Evolutionary conservation across 1,140 invertebrate species (phyloP), one percentile per base, ranked within the genome.

Genomic region (Drosophila auraria): DNA sequence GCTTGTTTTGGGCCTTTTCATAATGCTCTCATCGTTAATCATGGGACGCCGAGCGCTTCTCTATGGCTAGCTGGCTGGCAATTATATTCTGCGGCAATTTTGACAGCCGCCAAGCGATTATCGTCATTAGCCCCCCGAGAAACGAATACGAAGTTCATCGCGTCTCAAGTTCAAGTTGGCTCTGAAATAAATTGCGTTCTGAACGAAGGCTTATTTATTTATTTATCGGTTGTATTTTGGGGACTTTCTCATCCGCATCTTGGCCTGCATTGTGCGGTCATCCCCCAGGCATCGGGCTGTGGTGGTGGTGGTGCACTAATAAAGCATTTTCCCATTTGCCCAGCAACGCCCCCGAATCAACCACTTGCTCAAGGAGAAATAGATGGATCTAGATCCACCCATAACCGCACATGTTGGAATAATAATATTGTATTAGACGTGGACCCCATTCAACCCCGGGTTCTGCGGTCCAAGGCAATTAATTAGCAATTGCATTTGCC

Each of bases 401-500:
- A 79, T 72, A 79, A 60, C 68, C 84, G 53, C 83, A 89, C 82
- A 89, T 89, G 86, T 86, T 82, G 86, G 86, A 89, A 90, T 89
- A 89, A 89, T 89, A 89, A 90, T 89, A 79, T 84, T 90, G 82
- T 82, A 56, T 71, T 58, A 61, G 77, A 65, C 86, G 90, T 84
- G 84, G 80, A 86, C 84, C 84, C 60, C 49, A 59, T 57, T 57
- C 54, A 40, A 51, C 36, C 25, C 61, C 42, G 25, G 54, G 54
- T 63, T 59, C 8, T 23, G 17, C 25, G 50, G 42, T 57, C 64
- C 66, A 50, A 40, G 49, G 83, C 89, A 91, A 91, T 91, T 91
- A 91, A 91, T 91, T 91, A 91, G 84, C 83, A 84, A 91, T 91
- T 91, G 89, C 87, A 91, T 82, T 91, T 78, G 76, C 75, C 56